Evolutionary conservation across 2,888 invertebrate genomes (phyloP).

Genomic region (Serrognathus titanus): DNA sequence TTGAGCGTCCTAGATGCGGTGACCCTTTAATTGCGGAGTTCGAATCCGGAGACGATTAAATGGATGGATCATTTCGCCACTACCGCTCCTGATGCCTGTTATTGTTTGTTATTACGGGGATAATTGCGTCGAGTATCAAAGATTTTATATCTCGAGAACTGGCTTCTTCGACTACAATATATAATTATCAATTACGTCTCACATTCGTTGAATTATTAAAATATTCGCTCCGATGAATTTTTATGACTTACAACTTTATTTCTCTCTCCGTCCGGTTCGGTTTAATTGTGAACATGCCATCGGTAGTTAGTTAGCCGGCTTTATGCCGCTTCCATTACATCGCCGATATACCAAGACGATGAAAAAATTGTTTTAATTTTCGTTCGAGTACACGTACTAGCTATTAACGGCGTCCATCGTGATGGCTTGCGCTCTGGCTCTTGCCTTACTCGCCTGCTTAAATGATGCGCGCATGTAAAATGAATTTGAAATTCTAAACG

Average conservation of each 20-base stretch:
- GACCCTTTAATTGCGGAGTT: conserved; percentile 22
- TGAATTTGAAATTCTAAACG: conserved; percentile 1
- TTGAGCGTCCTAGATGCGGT: conserved; percentile 9
- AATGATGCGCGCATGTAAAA: background rate
- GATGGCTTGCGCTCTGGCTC: too few species aligned
- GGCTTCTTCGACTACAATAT: conserved; percentile 24
- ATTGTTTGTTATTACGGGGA: conserved; percentile 26
- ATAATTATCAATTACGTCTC: conserved; percentile 32
- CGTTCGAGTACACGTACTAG: too few species aligned
- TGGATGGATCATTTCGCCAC: conserved; percentile 23
- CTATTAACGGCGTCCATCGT: too few species aligned
- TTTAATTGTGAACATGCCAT: too few species aligned
- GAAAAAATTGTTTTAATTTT: too few species aligned
- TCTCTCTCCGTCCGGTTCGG: too few species aligned
- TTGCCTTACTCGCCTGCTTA: background rate
- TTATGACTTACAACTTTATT: background rate
- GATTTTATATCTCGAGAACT: conserved; percentile 24
- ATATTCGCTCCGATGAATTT: background rate
- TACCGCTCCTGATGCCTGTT: conserved; percentile 24
- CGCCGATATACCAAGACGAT: too few species aligned
- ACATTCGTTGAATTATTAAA: conserved; percentile 19
- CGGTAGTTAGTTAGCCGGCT: too few species aligned
- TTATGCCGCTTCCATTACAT: too few species aligned
- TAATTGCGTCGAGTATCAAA: conserved; percentile 23
- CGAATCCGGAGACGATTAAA: conserved; percentile 20